Evolutionary conservation across 2,113 vertebrate genomes (phyloP).

Genomic region (Ancistrus triradiatus): DNA sequence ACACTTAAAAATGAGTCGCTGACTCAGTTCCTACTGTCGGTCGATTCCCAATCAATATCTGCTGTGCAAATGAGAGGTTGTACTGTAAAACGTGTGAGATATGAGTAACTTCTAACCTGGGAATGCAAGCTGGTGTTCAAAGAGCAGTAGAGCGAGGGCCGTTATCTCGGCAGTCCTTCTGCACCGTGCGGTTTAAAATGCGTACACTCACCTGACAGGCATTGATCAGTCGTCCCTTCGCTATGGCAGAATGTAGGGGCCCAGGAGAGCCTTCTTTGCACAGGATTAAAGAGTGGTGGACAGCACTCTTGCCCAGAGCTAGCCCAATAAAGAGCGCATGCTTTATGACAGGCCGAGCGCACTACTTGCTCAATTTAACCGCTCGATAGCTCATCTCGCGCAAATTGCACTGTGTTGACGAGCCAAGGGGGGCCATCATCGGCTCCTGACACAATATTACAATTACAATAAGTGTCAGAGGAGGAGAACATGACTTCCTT

Average conservation of each 20-base stretch:
- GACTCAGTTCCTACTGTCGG: conserved; percentile 30
- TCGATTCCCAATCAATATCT: conserved; percentile 30
- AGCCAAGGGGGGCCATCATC: conserved; percentile 35
- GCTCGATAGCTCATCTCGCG: conserved; percentile 69
- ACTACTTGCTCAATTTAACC: conserved; percentile 53
- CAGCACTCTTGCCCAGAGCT: conserved; percentile 21
- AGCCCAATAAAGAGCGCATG: conserved; percentile 65
- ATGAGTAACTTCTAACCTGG: conserved; percentile 36
- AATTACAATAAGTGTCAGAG: conserved; percentile 7
- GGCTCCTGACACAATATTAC: conserved; percentile 24
- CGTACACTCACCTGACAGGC: conserved; percentile 58
- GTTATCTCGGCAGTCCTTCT: conserved; percentile 44
- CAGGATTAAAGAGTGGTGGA: conserved; percentile 58
- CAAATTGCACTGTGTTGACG: conserved; percentile 56
- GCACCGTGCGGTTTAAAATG: conserved; percentile 56
- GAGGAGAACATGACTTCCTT: too few species aligned
- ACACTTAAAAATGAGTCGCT: conserved; percentile 39
- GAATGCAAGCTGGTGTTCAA: conserved; percentile 39
- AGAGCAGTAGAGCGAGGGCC: conserved; percentile 51
- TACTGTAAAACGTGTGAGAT: conserved; percentile 19
- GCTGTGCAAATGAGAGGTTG: conserved; percentile 20
- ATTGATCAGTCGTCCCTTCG: conserved; percentile 55
- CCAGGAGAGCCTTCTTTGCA: conserved; percentile 63
- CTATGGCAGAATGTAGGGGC: conserved; percentile 41
- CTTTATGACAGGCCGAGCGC: conserved; percentile 69